phyloP scores from a whole-genome alignment of 1,140 invertebrate genomes.

The Pemphigus obesinymphae region DNA sequence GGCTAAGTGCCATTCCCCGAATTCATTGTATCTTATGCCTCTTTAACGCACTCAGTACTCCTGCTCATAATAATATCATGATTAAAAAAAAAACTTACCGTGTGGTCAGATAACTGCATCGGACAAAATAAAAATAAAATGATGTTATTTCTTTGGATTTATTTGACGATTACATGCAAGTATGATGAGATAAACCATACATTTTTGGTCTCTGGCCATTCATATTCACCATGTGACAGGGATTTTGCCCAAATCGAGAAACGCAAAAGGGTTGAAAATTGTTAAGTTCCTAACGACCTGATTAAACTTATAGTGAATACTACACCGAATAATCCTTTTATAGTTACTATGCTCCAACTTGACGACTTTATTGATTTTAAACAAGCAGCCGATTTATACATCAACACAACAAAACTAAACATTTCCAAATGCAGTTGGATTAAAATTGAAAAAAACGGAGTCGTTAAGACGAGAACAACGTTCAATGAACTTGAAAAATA shows the following conservation, averaged over 20 bases:
- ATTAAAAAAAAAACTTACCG: constrained; percentile 33
- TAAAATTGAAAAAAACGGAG: constrained; percentile 24
- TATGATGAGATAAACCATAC: constrained; percentile 45
- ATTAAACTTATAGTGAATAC: constrained; percentile 27
- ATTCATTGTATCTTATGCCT: constrained; percentile 40
- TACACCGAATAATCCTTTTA: constrained; percentile 29
- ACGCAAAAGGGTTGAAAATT: constrained; percentile 33
- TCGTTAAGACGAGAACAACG: constrained; percentile 15
- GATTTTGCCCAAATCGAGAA: constrained; percentile 42
- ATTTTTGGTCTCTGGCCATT: constrained; percentile 44
- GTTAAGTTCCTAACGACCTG: constrained; percentile 39
- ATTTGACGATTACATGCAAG: constrained; percentile 34
- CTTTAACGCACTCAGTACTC: constrained; percentile 12
- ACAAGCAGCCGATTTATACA: constrained; percentile 1
- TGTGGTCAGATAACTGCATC: constrained; percentile 45
- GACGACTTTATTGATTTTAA: constrained; percentile 40
- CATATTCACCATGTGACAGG: background rate
- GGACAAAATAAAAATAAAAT: constrained; percentile 45
- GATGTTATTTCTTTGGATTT: constrained; percentile 43
- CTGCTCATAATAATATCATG: background rate
- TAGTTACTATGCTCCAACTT: constrained; percentile 28
- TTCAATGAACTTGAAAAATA: constrained; percentile 39
- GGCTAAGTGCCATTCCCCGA: background rate
- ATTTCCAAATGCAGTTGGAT: constrained; percentile 38
- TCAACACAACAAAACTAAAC: constrained; percentile 29